phyloP scores from a whole-genome alignment of 2,113 vertebrate genomes.

The Myotis brandtii region DNA sequence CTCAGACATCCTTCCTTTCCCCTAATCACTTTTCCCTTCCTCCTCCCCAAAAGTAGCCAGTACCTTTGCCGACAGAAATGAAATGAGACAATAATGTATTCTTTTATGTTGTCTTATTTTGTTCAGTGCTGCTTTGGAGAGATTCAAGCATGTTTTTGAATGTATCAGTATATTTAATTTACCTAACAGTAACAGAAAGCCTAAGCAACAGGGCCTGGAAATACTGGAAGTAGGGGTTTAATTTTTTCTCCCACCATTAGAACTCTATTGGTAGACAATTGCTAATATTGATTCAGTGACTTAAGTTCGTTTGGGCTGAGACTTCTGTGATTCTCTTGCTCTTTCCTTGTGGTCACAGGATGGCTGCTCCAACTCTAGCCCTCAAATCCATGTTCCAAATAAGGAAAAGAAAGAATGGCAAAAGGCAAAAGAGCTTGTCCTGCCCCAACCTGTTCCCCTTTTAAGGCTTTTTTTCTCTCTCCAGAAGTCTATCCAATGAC shows the following conservation, averaged over 20 bases:
- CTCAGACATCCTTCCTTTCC: not conserved
- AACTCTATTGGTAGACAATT: not conserved
- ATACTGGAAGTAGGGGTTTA: not conserved
- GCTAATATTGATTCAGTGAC: not conserved
- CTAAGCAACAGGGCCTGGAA: not conserved
- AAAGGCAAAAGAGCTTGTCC: not conserved
- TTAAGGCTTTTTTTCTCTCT: not conserved
- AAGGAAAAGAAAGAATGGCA: not conserved
- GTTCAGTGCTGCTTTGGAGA: not conserved
- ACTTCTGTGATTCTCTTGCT: not conserved
- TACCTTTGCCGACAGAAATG: not conserved
- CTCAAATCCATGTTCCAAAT: not conserved
- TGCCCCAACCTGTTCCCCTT: not conserved
- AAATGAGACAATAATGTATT: not conserved
- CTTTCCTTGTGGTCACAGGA: not conserved
- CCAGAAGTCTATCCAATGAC: not conserved
- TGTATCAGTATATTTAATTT: not conserved
- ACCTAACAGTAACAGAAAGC: not conserved
- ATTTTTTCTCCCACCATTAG: not conserved
- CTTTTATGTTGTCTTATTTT: not conserved
- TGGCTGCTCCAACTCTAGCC: not conserved
- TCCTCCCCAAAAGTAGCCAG: not conserved
- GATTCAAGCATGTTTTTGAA: not conserved
- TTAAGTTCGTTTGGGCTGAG: not conserved
- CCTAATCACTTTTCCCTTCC: not conserved